Conservation (phyloP, 2,888 invertebrate genomes). For the Lithophane ornitopus region DNA sequence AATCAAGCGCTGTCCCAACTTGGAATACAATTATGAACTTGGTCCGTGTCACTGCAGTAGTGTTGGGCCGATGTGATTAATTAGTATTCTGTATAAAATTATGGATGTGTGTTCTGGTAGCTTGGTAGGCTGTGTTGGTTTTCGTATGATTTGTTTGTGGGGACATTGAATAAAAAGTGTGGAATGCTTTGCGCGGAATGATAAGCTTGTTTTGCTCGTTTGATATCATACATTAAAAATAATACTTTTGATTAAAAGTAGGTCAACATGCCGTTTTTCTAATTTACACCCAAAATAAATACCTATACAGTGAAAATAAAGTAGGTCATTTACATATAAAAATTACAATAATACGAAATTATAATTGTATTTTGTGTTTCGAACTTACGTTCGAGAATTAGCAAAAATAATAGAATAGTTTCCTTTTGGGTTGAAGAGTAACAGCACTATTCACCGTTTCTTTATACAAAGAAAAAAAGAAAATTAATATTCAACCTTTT, state of each 20-base stretch:
- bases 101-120: conserved; percentile 46
- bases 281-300: not conserved
- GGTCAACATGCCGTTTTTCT: not conserved
- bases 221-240: not conserved
- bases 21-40: conserved; percentile 90
- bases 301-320: too few relatives aligned
- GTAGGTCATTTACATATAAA: too few relatives aligned
- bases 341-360: too few relatives aligned
- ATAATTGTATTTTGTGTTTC: too few relatives aligned
- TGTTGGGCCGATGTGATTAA: conserved; percentile 85
- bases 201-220: not conserved
- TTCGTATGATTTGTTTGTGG: conserved; percentile 33
- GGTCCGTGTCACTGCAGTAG: conserved; percentile 85
- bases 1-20: conserved; percentile 88
- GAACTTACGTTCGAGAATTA: too few relatives aligned
- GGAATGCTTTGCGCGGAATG: not conserved
- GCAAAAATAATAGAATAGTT: too few relatives aligned
- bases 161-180: not conserved
- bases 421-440: too few relatives aligned
- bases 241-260: not conserved
- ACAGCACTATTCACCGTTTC: too few relatives aligned
- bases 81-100: conserved; percentile 73
- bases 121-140: conserved; percentile 28
- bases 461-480: too few relatives aligned
- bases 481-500: not conserved